Evolutionary conservation across 2,113 vertebrate genomes (phyloP).

Genomic region (Nannobrachium achirus): DNA sequence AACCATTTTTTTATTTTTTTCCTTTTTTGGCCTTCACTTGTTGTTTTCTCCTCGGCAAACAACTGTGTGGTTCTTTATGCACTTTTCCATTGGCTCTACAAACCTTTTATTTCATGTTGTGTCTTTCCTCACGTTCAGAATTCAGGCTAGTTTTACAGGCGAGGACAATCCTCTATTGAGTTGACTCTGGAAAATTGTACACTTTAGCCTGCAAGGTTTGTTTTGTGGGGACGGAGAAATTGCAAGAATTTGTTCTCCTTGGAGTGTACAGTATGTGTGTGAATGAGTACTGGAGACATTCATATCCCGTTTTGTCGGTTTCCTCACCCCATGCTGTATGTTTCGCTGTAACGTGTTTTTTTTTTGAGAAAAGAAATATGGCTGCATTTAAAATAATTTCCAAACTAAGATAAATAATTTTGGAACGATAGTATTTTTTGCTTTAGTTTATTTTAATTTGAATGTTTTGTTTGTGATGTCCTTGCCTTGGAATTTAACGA

Average conservation of each 20-base stretch:
- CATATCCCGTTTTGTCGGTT: background rate
- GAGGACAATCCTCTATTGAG: conserved; percentile 58
- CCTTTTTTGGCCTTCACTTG: background rate
- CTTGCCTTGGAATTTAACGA: conserved; percentile 12
- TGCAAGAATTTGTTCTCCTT: conserved; percentile 16
- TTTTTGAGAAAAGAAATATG: background rate
- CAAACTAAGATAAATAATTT: conserved; percentile 5
- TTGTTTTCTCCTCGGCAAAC: conserved; percentile 11
- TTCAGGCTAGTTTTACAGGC: conserved; percentile 39
- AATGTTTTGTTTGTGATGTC: conserved; percentile 4
- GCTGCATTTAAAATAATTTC: conserved; percentile 15
- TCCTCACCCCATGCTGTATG: background rate
- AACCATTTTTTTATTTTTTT: background rate
- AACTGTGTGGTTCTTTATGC: conserved; percentile 16
- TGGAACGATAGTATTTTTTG: background rate
- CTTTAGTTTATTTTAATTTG: conserved; percentile 18
- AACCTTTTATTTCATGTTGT: conserved; percentile 6
- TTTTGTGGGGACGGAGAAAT: conserved; percentile 10
- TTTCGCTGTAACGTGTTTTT: background rate
- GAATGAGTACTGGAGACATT: background rate
- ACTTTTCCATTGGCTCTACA: conserved; percentile 20
- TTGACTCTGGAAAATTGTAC: conserved; percentile 43
- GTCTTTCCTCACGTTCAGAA: conserved; percentile 11
- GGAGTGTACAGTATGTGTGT: conserved; percentile 47
- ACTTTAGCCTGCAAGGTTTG: conserved; percentile 22